Evolutionary conservation across 2,888 invertebrate genomes (phyloP).

Genomic region (Euzophera pinguis): DNA sequence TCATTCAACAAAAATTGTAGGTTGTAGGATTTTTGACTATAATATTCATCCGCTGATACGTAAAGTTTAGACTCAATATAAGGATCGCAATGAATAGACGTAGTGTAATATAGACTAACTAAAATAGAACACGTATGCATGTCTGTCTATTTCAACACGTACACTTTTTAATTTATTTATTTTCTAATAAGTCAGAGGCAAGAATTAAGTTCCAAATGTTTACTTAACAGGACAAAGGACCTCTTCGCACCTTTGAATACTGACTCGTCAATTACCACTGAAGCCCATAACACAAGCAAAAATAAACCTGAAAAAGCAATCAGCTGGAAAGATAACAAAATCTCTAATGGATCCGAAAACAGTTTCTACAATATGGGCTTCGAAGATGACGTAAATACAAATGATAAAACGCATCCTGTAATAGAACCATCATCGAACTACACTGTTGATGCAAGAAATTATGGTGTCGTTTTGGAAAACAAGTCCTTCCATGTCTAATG

Average conservation of each 20-base stretch:
- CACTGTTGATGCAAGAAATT: conserved; percentile 37
- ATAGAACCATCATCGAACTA: conserved; percentile 41
- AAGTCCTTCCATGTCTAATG: conserved; percentile 29
- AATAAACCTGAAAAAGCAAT: conserved; percentile 7
- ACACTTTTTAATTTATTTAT: too few species aligned
- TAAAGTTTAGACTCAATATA: too few species aligned
- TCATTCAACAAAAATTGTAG: too few species aligned
- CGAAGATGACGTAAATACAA: conserved; percentile 19
- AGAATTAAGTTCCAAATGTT: neutral
- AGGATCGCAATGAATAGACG: too few species aligned
- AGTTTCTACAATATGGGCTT: conserved; percentile 38
- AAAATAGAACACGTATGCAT: too few species aligned
- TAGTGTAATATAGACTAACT: too few species aligned
- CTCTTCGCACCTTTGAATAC: conserved; percentile 27
- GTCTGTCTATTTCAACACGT: too few species aligned
- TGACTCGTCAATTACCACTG: conserved; percentile 11
- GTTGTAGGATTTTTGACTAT: too few species aligned
- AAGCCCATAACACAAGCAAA: neutral
- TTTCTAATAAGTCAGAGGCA: too few species aligned
- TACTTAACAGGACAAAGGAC: conserved; percentile 30
- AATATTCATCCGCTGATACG: too few species aligned
- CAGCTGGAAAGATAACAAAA: conserved; percentile 3
- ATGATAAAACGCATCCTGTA: conserved; percentile 25
- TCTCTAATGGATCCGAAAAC: conserved; percentile 8
- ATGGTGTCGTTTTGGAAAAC: conserved; percentile 27